Percentiles rank a stretch among this genome's conserved stretches.
Evolutionary conservation across 2,888 invertebrate species (phyloP).

Genomic region (Bunonema sp.): DNA sequence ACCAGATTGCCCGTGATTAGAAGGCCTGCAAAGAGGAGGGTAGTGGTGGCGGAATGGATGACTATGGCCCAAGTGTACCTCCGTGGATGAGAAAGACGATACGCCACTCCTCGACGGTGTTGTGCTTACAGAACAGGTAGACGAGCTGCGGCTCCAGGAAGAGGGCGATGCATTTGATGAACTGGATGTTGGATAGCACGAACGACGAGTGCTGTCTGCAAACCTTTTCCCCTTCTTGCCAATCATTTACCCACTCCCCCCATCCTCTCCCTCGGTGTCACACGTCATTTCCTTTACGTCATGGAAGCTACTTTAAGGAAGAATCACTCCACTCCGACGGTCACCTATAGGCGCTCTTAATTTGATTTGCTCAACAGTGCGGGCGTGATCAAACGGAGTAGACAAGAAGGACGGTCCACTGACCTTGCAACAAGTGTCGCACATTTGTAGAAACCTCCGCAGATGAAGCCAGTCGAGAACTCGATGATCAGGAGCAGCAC

Average conservation of each 20-base stretch:
- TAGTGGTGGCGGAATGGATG: neutral
- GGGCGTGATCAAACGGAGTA: neutral
- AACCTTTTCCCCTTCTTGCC: too few relatives aligned
- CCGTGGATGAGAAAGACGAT: conserved; percentile 27
- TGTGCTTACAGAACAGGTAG: conserved; percentile 17
- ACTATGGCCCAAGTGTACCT: neutral
- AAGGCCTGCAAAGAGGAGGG: conserved; percentile 1
- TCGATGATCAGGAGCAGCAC: conserved; percentile 18
- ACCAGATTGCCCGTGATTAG: conserved; percentile 16
- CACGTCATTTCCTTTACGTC: too few relatives aligned
- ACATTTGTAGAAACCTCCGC: conserved; percentile 29
- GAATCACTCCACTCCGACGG: too few relatives aligned
- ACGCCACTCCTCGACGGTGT: conserved; percentile 25
- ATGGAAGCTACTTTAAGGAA: too few relatives aligned
- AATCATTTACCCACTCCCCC: too few relatives aligned
- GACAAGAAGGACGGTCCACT: too few relatives aligned
- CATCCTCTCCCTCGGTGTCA: too few relatives aligned
- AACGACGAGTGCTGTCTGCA: conserved; percentile 38
- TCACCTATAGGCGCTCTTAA: too few relatives aligned
- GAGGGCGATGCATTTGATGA: conserved; percentile 33
- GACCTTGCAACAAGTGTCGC: conserved; percentile 30
- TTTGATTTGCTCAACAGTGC: too few relatives aligned
- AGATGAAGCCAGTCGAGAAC: conserved; percentile 25
- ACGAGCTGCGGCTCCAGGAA: conserved; percentile 35
- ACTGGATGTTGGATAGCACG: conserved; percentile 35